These are phyloP conservation scores for Propsilocerus akamusi DNA, from an alignment of 1,140 invertebrate genomes.

Conservation along the genomic window DNA sequence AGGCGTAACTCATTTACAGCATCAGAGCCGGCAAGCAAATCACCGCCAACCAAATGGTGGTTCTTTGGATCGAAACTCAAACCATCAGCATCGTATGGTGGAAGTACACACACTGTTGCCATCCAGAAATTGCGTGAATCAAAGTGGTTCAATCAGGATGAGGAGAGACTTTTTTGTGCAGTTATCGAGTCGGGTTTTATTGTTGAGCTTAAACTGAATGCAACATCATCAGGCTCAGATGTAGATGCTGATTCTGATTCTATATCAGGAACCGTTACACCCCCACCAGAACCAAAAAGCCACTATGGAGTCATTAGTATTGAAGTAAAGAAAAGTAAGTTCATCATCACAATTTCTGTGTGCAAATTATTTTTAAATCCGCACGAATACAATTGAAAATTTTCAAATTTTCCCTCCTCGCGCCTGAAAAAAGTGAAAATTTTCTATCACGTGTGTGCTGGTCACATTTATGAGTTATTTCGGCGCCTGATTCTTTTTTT, in stretches of 20 bases:
- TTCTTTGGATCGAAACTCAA: neutral
- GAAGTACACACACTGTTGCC: slow-evolving; percentile 22
- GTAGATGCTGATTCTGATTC: neutral
- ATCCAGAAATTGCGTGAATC: slow-evolving; percentile 44
- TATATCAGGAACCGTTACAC: slow-evolving; percentile 14
- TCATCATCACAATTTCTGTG: slow-evolving; percentile 7
- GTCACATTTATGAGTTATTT: neutral
- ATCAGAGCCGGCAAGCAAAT: neutral
- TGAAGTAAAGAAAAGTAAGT: slow-evolving; percentile 44
- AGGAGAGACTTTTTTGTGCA: slow-evolving; percentile 41
- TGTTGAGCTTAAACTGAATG: slow-evolving; percentile 34
- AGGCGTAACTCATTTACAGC: neutral
- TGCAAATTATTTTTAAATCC: neutral
- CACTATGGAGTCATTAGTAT: slow-evolving; percentile 39
- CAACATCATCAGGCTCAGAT: slow-evolving; percentile 5
- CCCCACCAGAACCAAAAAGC: slow-evolving; percentile 24
- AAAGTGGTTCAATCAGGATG: slow-evolving; percentile 45
- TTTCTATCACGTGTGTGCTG: neutral
- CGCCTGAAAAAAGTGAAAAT: neutral
- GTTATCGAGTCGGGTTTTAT: slow-evolving; percentile 47
- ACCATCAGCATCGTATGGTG: neutral
- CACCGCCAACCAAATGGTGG: neutral
- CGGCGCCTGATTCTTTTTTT: neutral
- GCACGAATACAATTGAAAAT: neutral
- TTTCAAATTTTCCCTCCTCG: neutral